These are phyloP conservation scores for Simalia tracyae DNA, from an alignment of 2,797 vertebrate species.

Conservation along the genomic window DNA sequence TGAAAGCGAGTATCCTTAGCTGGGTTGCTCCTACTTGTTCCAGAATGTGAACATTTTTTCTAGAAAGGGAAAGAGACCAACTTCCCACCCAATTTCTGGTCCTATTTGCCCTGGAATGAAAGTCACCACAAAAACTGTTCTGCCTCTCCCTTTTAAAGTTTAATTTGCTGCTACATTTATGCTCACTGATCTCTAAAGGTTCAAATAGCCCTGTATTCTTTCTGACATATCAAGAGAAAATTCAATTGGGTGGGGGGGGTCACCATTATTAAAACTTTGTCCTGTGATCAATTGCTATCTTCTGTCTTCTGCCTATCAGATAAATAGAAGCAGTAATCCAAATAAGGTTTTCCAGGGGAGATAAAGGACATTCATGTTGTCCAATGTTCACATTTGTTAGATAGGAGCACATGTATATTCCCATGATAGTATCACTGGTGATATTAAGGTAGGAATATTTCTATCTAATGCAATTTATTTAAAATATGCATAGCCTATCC, in stretches of 20 bases:
- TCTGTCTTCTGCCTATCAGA: neutral
- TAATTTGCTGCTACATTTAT: neutral
- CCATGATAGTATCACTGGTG: neutral
- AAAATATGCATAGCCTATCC: too few species aligned
- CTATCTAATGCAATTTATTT: slow-evolving; percentile 21
- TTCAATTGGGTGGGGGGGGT: neutral
- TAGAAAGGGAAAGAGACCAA: neutral
- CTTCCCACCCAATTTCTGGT: neutral
- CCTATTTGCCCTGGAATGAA: neutral
- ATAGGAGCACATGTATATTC: neutral
- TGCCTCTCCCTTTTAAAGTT: neutral
- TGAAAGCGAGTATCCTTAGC: neutral
- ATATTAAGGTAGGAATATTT: slow-evolving; percentile 14
- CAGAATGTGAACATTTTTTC: neutral
- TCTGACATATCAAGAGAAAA: neutral
- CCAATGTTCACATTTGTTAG: neutral
- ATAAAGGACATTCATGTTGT: neutral
- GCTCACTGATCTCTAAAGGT: neutral
- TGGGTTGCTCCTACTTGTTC: neutral
- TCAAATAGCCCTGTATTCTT: neutral
- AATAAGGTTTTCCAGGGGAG: neutral
- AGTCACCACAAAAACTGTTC: neutral
- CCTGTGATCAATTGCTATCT: neutral
- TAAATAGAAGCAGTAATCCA: neutral
- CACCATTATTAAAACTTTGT: neutral